These are phyloP conservation scores for Pristionchus fissidentatus DNA, from an alignment of 2,888 invertebrate species.

Conservation along the genomic window DNA sequence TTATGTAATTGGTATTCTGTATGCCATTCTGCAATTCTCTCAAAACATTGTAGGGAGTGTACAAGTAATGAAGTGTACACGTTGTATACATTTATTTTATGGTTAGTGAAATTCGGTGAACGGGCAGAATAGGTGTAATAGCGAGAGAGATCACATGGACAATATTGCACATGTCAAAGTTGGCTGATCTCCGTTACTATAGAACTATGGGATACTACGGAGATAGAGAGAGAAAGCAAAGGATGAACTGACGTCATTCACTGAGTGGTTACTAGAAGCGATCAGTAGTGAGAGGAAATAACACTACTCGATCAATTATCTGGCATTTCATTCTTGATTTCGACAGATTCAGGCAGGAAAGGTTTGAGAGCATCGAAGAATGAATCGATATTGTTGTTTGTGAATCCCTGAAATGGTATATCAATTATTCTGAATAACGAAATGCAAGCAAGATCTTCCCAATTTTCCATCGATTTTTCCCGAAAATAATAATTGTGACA, in stretches of 20 bases:
- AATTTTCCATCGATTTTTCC: background rate
- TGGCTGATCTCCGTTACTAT: too few relatives aligned
- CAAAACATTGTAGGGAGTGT: too few relatives aligned
- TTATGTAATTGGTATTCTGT: too few relatives aligned
- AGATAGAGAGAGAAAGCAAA: background rate
- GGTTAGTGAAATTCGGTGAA: conserved; percentile 18
- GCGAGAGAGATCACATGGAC: conserved; percentile 23
- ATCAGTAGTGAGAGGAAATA: background rate
- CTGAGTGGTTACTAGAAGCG: background rate
- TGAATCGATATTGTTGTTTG: background rate
- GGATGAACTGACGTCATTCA: background rate
- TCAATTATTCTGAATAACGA: background rate
- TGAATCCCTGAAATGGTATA: conserved; percentile 26
- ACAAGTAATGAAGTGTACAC: too few relatives aligned
- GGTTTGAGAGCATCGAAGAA: conserved; percentile 27
- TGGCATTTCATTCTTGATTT: conserved; percentile 28
- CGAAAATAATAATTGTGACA: too few relatives aligned
- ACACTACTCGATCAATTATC: background rate
- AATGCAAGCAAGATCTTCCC: background rate
- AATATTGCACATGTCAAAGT: conserved; percentile 16
- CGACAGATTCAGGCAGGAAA: background rate
- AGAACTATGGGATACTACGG: too few relatives aligned
- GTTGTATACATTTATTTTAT: too few relatives aligned
- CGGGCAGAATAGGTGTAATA: background rate
- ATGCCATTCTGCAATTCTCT: too few relatives aligned